These are phyloP conservation scores for Batillaria attramentaria DNA, from an alignment of 1,140 invertebrate species.

Conservation along the genomic window DNA sequence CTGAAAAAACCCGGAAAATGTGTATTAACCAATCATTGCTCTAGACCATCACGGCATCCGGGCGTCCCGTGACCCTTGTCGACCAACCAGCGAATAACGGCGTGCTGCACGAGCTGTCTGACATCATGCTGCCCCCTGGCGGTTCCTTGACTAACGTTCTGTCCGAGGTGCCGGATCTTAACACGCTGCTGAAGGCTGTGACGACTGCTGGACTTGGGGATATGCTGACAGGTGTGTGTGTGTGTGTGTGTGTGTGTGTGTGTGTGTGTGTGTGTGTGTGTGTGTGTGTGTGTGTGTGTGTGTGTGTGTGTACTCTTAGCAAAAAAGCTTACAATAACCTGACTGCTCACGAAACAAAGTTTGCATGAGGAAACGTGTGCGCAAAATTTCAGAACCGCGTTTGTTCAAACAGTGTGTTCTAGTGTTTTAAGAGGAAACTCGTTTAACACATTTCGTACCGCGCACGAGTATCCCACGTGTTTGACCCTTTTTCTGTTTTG, in stretches of 20 bases:
- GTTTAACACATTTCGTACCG: too few species aligned
- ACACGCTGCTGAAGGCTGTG: slow-evolving; percentile 40
- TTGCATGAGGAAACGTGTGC: not conserved
- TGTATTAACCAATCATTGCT: too few species aligned
- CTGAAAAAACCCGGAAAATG: too few species aligned
- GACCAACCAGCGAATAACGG: slow-evolving; percentile 66
- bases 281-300: not conserved
- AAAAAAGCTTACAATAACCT: not conserved
- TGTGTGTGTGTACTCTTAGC: too few species aligned
- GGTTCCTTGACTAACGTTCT: slow-evolving; percentile 60
- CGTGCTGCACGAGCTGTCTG: slow-evolving; percentile 61
- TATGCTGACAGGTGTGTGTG: slow-evolving; percentile 33
- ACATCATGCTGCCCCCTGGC: slow-evolving; percentile 64
- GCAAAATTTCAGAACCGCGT: too few species aligned
- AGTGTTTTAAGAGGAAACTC: too few species aligned
- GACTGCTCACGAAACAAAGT: not conserved
- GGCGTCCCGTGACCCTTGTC: not conserved
- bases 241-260: not conserved
- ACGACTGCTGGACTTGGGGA: slow-evolving; percentile 37
- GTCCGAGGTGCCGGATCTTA: slow-evolving; percentile 57
- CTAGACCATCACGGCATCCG: slow-evolving; percentile 23
- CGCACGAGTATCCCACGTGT: too few species aligned
- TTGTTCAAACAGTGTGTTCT: not conserved
- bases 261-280: not conserved
- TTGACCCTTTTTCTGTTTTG: too few species aligned